Conservation (phyloP, 1,140 invertebrate genomes). For the Dryas iulia region DNA sequence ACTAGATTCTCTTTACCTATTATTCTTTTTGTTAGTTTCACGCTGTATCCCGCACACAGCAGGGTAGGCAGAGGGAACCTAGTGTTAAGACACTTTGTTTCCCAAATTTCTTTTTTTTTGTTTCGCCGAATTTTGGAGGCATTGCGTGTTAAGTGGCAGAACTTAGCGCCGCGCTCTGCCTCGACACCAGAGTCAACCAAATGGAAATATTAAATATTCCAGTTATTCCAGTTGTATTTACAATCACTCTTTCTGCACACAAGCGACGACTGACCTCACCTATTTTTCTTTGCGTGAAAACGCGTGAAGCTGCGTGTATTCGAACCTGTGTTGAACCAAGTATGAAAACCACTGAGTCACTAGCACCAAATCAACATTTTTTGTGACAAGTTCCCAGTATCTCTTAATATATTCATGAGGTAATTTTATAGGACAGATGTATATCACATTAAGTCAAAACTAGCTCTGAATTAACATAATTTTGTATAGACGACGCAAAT, state of each 20-base stretch:
- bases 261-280: too few species aligned
- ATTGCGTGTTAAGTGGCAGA: neutral
- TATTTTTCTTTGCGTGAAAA: too few species aligned
- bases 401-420: slow-evolving; percentile 17
- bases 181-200: neutral
- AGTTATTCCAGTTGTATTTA: too few species aligned
- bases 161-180: neutral
- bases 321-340: too few species aligned
- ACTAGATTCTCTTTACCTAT: too few species aligned
- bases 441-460: slow-evolving; percentile 33
- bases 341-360: neutral
- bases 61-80: neutral
- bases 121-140: neutral
- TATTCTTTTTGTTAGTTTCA: neutral
- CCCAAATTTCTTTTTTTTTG: too few species aligned
- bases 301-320: too few species aligned
- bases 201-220: too few species aligned
- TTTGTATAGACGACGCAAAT: slow-evolving; percentile 12
- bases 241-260: too few species aligned
- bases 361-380: neutral
- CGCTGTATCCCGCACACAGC: neutral
- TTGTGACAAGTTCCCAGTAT: slow-evolving; percentile 9
- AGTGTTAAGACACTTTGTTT: neutral
- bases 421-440: slow-evolving; percentile 30
- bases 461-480: slow-evolving; percentile 38